Conservation (phyloP, 1,140 invertebrate species). For the Macrocentrus cingulum region DNA sequence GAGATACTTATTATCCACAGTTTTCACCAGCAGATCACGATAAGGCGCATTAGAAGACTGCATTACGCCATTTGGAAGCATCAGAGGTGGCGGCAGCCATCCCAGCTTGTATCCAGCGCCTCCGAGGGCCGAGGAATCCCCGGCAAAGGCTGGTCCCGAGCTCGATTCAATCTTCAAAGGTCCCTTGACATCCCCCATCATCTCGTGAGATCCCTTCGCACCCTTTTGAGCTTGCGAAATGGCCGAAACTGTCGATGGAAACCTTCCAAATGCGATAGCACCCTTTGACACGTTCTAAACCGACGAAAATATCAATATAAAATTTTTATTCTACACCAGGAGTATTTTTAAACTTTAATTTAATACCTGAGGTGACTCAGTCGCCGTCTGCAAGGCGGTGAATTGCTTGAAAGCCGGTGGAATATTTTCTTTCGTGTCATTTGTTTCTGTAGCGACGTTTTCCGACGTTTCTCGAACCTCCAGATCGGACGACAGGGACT, state of each 20-base stretch:
- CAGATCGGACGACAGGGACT: neutral
- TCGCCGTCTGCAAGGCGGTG: too few species aligned
- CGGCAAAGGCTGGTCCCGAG: neutral
- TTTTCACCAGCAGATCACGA: constrained; percentile 9
- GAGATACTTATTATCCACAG: constrained; percentile 7
- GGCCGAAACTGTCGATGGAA: neutral
- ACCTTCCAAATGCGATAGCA: neutral
- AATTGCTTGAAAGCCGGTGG: too few species aligned
- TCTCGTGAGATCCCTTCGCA: too few species aligned
- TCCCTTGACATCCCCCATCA: too few species aligned
- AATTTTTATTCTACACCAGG: too few species aligned
- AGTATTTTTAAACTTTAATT: too few species aligned
- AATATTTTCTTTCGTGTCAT: neutral
- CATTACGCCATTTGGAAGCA: neutral
- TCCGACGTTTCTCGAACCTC: too few species aligned
- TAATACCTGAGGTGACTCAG: too few species aligned
- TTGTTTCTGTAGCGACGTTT: too few species aligned
- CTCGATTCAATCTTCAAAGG: too few species aligned
- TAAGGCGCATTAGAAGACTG: neutral
- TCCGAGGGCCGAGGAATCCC: neutral
- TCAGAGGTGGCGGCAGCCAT: neutral
- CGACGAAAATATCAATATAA: neutral
- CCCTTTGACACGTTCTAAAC: neutral
- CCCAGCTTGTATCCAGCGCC: constrained; percentile 7
- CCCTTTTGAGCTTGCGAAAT: too few species aligned